These are phyloP conservation scores for Odocoileus virginianus DNA, from an alignment of 2,113 vertebrate species.

Conservation along the genomic window DNA sequence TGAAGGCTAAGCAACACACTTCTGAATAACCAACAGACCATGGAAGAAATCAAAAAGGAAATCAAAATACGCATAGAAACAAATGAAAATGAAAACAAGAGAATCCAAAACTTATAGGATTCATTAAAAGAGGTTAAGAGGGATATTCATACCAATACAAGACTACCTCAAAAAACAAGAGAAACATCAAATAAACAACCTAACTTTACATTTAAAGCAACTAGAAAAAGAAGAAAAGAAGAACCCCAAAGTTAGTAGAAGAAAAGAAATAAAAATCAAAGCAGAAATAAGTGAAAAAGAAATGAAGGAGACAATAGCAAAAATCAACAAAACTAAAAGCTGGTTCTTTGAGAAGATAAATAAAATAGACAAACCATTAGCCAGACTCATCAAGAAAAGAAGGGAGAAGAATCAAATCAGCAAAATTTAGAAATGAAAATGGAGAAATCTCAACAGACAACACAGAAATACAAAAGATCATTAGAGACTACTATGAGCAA, in stretches of 20 bases:
- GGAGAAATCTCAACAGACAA: neutral
- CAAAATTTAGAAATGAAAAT: neutral
- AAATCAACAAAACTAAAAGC: neutral
- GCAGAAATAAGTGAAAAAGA: neutral
- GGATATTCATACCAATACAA: neutral
- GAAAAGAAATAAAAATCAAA: neutral
- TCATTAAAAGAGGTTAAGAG: neutral
- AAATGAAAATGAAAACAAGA: neutral
- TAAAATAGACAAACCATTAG: neutral
- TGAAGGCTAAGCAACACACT: neutral
- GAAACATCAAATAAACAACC: neutral
- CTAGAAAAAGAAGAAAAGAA: neutral
- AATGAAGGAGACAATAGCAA: neutral
- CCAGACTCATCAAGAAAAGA: neutral
- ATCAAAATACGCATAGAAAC: neutral
- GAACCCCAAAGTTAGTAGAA: neutral
- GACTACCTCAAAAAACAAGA: neutral
- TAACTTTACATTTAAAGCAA: neutral
- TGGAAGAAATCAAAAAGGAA: neutral
- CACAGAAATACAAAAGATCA: neutral
- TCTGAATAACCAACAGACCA: neutral
- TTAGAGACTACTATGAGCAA: neutral
- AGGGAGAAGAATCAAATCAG: neutral
- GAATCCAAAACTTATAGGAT: neutral
- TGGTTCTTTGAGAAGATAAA: neutral